These are phyloP conservation scores for Ooceraea biroi DNA, from an alignment of 1,140 invertebrate genomes.

Conservation along the genomic window DNA sequence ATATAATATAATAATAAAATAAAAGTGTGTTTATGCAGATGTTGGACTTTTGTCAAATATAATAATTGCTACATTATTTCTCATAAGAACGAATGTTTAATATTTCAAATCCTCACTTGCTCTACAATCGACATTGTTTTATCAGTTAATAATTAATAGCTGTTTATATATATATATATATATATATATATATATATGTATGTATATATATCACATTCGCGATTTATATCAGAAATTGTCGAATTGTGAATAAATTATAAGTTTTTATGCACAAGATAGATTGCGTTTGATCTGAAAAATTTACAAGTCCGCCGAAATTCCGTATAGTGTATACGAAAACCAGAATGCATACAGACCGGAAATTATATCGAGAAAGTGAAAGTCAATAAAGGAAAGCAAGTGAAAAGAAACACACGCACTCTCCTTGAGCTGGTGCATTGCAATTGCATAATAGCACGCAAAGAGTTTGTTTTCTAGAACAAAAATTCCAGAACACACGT, in stretches of 20 bases:
- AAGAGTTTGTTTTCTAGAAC: no score
- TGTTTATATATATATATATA: no score
- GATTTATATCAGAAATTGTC: not conserved
- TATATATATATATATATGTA: not conserved
- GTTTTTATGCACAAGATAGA: not conserved
- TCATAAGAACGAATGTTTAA: no score
- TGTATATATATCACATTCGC: no score
- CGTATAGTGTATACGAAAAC: not conserved
- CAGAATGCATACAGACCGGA: not conserved
- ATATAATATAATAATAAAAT: no score
- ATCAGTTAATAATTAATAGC: no score
- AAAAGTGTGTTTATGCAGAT: no score
- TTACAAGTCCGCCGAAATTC: not conserved
- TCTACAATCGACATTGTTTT: no score
- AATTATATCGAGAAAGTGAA: constrained; percentile 20
- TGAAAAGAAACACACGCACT: constrained; percentile 34
- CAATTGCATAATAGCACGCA: not conserved
- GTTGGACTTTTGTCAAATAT: no score
- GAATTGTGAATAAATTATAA: not conserved
- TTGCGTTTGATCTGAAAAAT: not conserved
- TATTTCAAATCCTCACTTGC: no score
- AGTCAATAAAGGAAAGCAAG: constrained; percentile 13
- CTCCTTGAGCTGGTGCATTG: not conserved
- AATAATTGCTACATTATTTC: no score
- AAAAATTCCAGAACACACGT: no score